Evolutionary conservation across 1,140 invertebrate genomes (phyloP), one percentile per base, ranked within the genome.

Genomic region (Pseudomyrmex sp.): DNA sequence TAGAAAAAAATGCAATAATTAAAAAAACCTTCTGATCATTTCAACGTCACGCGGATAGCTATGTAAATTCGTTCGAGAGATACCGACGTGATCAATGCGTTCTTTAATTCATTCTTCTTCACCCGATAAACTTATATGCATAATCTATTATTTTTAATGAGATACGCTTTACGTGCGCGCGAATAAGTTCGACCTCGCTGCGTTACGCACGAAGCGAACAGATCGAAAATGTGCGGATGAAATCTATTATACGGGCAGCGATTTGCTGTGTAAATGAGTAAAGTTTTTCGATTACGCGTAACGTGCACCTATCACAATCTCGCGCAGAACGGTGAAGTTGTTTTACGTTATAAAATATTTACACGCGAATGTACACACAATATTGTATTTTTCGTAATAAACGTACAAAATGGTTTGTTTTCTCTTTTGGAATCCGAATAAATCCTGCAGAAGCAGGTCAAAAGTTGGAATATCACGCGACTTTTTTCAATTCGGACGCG

Each of bases 201-300:
- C 5, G 35, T 35, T 35, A 35, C 56, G 7, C 10, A 2, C 5
- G 10, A 63, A 35, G 20, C 10, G 15, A 13, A 70, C 48, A 48
- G 54, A 59, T 58, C 15, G 15, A 26, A 59, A 58, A 59, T 70
- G 70, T 59, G 20, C 76, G 35, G 44, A 59, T 70, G 59, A 59
- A 70, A 70, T 48, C 54, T 66, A 70, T 79, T 58, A 79, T 18
- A 46, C 18, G 35, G 5, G 35, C 35, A 5, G 65, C 54, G 54
- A 65, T 48, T 58, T 54, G 44, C 8, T 2, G 54, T 10, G 66
- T 59, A 70, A 80, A 80, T 46, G 66, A 80, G 66, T 18, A 70
- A 80, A 80, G 54, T 80, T 80, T 80, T 80, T 70, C 76, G 65
- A 80, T 80, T 70, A 70, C n/a, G 18, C 10, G 35, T 66, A 12